These are phyloP conservation scores for Ariopsis seemanni DNA, from an alignment of 2,113 vertebrate species.

Conservation along the genomic window DNA sequence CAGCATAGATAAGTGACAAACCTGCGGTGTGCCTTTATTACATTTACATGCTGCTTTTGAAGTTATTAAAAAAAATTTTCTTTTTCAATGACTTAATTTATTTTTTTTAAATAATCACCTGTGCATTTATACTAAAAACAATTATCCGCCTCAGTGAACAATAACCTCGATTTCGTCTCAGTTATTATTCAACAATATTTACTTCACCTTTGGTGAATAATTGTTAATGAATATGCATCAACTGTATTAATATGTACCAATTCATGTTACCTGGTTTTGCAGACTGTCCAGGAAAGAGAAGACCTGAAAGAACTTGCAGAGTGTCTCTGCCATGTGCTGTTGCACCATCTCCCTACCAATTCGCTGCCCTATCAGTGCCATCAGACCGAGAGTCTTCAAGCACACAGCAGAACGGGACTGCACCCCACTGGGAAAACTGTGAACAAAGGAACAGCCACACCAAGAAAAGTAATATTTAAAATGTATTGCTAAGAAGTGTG, in stretches of 20 bases:
- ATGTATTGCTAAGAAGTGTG: neutral
- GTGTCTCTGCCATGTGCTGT: slow-evolving; percentile 88
- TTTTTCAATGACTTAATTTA: too few relatives aligned
- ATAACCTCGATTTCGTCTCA: too few relatives aligned
- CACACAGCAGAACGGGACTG: slow-evolving; percentile 90
- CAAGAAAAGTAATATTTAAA: neutral
- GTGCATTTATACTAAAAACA: too few relatives aligned
- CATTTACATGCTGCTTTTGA: too few relatives aligned
- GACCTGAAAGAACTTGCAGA: slow-evolving; percentile 83
- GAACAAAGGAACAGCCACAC: slow-evolving; percentile 45
- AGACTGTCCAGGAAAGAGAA: slow-evolving; percentile 85
- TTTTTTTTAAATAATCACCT: too few relatives aligned
- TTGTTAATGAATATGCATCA: neutral
- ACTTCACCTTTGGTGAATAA: too few relatives aligned
- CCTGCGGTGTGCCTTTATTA: too few relatives aligned
- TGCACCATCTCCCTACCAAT: slow-evolving; percentile 98
- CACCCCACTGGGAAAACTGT: slow-evolving; percentile 91
- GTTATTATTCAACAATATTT: too few relatives aligned
- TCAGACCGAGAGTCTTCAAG: slow-evolving; percentile 90
- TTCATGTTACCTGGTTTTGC: slow-evolving; percentile 77
- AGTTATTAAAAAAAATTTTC: too few relatives aligned
- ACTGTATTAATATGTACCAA: neutral
- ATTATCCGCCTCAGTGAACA: too few relatives aligned
- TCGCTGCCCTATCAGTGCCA: slow-evolving; percentile 91
- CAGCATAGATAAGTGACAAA: too few relatives aligned